phyloP scores from a whole-genome alignment of 2,888 invertebrate genomes.

The Phasia obesa region DNA sequence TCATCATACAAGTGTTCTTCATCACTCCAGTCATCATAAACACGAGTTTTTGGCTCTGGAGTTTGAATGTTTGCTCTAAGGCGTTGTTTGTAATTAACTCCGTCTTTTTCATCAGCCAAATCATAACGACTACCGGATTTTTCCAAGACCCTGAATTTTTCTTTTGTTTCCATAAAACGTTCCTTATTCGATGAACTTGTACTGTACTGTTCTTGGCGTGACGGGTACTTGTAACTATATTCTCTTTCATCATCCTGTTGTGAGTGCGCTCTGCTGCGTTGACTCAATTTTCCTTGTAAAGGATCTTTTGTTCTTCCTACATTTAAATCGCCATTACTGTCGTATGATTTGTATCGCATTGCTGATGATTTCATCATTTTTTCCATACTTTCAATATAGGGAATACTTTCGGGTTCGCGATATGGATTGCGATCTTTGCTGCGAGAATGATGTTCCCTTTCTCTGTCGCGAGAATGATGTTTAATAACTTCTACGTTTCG shows the following conservation, averaged over 20 bases:
- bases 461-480: conserved; percentile 71
- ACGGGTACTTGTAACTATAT: conserved; percentile 72
- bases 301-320: conserved; percentile 64
- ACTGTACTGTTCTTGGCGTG: conserved; percentile 61
- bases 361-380: conserved; percentile 82
- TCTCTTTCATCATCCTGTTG: conserved; percentile 73
- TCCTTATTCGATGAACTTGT: conserved; percentile 86
- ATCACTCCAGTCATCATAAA: conserved; percentile 80
- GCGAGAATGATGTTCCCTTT: conserved; percentile 75
- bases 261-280: conserved; percentile 74
- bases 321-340: conserved; percentile 72
- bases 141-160: conserved; percentile 92
- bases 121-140: conserved; percentile 81
- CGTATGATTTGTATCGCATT: conserved; percentile 80
- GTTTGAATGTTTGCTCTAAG: conserved; percentile 77
- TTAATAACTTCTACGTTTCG: conserved; percentile 71
- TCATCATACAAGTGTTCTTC: conserved; percentile 77
- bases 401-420: conserved; percentile 81
- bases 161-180: conserved; percentile 92
- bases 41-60: conserved; percentile 57
- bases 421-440: conserved; percentile 81
- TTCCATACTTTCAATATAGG: conserved; percentile 82
- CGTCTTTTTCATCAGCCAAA: conserved; percentile 83
- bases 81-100: conserved; percentile 71
- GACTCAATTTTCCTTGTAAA: conserved; percentile 73